Conservation (phyloP, 1,140 invertebrate species). For the Rhynchophorus ferrugineus region DNA sequence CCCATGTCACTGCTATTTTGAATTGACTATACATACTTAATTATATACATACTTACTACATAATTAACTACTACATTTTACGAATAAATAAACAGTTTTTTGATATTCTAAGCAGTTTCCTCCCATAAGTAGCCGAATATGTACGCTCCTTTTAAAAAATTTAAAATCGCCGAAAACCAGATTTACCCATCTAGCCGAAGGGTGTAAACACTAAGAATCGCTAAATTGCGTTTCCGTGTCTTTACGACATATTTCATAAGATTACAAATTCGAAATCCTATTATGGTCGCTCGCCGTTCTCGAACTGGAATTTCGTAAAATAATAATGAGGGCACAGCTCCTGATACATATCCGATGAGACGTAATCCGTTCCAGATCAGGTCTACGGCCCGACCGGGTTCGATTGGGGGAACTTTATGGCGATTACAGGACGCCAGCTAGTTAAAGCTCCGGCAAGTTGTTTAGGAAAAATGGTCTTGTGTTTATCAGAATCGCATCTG, state of each 20-base stretch:
- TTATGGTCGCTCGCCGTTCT: constrained; percentile 2
- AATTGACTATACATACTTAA: too few species aligned
- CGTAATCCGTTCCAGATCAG: constrained; percentile 4
- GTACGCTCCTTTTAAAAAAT: too few species aligned
- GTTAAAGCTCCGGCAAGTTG: background rate
- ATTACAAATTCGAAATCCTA: constrained; percentile 14
- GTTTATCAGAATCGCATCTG: too few species aligned
- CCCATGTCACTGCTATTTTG: too few species aligned
- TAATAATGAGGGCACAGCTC: constrained; percentile 9
- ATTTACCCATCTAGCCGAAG: background rate
- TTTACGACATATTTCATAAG: constrained; percentile 8
- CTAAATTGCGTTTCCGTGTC: constrained; percentile 14
- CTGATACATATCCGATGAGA: constrained; percentile 4
- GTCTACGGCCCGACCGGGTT: constrained; percentile 2
- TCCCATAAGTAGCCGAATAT: too few species aligned
- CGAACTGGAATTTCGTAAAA: constrained; percentile 10
- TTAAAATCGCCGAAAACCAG: too few species aligned
- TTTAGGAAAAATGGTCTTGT: too few species aligned
- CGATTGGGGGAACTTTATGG: background rate
- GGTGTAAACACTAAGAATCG: constrained; percentile 3
- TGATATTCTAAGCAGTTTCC: too few species aligned
- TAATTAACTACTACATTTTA: too few species aligned
- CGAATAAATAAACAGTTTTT: too few species aligned
- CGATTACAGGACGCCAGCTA: background rate
- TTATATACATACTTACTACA: too few species aligned